Evolutionary conservation across 2,113 vertebrate species (phyloP).

Genomic region (Lagopus leucura): DNA sequence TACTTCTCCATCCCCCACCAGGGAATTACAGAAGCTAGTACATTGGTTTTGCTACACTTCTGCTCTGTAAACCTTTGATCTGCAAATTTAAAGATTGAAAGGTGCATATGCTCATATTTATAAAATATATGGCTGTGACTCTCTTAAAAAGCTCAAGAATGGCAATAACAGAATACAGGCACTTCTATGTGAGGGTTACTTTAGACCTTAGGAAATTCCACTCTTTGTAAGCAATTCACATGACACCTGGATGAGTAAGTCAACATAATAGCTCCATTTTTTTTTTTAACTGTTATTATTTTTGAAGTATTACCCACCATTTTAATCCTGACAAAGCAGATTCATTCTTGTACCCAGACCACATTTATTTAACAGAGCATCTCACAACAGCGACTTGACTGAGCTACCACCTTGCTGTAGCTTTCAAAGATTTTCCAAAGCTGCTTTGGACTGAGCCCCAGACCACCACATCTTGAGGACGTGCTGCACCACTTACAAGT

Average conservation of each 20-base stretch:
- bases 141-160: conserved; percentile 72
- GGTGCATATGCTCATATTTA: conserved; percentile 49
- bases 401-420: background rate
- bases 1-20: conserved; percentile 37
- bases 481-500: background rate
- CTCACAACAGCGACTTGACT: conserved; percentile 12
- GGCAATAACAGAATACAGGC: conserved; percentile 77
- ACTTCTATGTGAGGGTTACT: conserved; percentile 76
- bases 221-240: conserved; percentile 58
- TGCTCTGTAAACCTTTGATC: conserved; percentile 79
- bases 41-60: conserved; percentile 73
- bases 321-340: conserved; percentile 41
- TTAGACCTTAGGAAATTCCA: conserved; percentile 65
- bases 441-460: background rate
- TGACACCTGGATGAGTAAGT: conserved; percentile 56
- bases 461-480: background rate
- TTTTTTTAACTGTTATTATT: background rate
- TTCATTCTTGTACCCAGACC: conserved; percentile 5
- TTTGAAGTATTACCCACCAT: background rate
- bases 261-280: conserved; percentile 22
- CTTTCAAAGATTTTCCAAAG: background rate
- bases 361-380: conserved; percentile 45
- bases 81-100: conserved; percentile 63
- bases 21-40: conserved; percentile 56
- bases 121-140: conserved; percentile 68